Evolutionary conservation across 2,888 invertebrate genomes (phyloP).

Genomic region (Heliothis peltigera): DNA sequence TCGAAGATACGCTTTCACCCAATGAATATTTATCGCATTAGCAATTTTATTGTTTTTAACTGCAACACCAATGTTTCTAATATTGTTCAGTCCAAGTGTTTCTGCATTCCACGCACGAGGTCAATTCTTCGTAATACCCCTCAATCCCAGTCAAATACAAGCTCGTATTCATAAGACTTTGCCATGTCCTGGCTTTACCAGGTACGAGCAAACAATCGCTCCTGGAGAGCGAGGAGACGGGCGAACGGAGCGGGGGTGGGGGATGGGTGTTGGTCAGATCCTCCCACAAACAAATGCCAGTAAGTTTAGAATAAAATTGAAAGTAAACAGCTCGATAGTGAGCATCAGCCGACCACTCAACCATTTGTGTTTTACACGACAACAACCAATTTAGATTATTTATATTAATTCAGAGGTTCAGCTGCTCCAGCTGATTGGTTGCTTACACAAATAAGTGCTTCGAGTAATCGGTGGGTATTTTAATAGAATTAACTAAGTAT

Average conservation of each 20-base stretch:
- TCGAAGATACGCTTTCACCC: not conserved
- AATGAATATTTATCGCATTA: constrained; percentile 20
- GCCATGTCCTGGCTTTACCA: constrained; percentile 4
- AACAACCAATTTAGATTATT: constrained; percentile 54
- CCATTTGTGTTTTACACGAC: constrained; percentile 31
- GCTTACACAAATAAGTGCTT: constrained; percentile 49
- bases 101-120: not conserved
- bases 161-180: not conserved
- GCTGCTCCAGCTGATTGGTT: constrained; percentile 48
- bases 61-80: not conserved
- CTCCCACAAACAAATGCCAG: constrained; percentile 59
- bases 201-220: not conserved
- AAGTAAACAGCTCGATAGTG: constrained; percentile 72
- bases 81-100: not conserved
- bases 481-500: constrained; percentile 17
- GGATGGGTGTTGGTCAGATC: not conserved
- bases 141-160: constrained; percentile 6
- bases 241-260: not conserved
- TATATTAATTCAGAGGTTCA: constrained; percentile 53
- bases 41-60: not conserved
- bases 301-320: constrained; percentile 76
- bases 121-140: not conserved
- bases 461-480: constrained; percentile 27
- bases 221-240: not conserved
- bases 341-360: constrained; percentile 19